Conservation (phyloP, 2,888 invertebrate species). For the Nemotelus pantherinus region DNA sequence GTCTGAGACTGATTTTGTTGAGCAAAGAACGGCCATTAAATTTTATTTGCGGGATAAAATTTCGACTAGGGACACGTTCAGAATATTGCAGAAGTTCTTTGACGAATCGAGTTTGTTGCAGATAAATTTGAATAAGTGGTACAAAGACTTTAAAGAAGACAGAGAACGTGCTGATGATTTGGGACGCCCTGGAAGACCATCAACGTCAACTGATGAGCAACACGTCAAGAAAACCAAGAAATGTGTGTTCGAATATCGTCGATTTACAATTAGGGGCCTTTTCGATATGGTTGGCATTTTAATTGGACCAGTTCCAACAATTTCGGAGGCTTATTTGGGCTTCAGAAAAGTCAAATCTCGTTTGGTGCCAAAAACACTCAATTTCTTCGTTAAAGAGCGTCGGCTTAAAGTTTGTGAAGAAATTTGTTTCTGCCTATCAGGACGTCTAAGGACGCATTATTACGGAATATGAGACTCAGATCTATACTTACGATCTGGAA, state of each 20-base stretch:
- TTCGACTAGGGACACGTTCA: too few species aligned
- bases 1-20: too few species aligned
- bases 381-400: too few species aligned
- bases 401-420: too few species aligned
- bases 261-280: background rate
- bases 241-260: background rate
- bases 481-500: constrained; percentile 3
- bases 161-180: constrained; percentile 23
- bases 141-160: background rate
- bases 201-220: constrained; percentile 46
- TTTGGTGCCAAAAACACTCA: background rate
- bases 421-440: background rate
- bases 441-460: background rate
- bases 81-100: too few species aligned
- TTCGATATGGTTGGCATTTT: background rate
- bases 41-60: too few species aligned
- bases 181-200: constrained; percentile 44
- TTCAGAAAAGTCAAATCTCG: background rate
- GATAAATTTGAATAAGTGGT: background rate
- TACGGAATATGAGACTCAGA: background rate
- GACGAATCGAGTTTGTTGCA: too few species aligned
- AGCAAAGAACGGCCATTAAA: too few species aligned
- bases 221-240: constrained; percentile 42
- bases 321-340: background rate
- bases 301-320: constrained; percentile 9